Conservation (phyloP, 2,113 vertebrate species). For the Tyrannus savana region DNA sequence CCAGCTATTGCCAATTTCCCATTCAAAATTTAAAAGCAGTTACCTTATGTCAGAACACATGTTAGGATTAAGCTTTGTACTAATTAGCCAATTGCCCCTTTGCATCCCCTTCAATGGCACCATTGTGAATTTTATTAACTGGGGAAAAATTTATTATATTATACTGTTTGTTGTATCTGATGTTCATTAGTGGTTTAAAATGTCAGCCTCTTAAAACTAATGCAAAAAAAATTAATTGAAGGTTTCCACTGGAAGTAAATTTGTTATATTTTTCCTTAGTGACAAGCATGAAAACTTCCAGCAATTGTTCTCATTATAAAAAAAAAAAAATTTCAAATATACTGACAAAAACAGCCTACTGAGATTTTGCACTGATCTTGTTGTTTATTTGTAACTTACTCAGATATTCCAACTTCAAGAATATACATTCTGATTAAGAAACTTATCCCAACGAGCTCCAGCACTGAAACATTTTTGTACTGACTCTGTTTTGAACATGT, state of each 20-base stretch:
- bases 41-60: background rate
- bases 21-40: background rate
- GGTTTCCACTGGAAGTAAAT: background rate
- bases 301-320: background rate
- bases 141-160: background rate
- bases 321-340: background rate
- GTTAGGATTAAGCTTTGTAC: background rate
- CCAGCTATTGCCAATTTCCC: background rate
- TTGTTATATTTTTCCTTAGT: background rate
- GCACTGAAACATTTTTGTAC: background rate
- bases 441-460: background rate
- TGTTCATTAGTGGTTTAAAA: background rate
- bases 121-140: background rate
- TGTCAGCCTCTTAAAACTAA: background rate
- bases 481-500: background rate
- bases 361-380: background rate
- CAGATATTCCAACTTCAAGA: background rate
- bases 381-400: background rate
- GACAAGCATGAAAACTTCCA: background rate
- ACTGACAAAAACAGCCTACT: background rate
- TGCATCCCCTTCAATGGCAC: background rate
- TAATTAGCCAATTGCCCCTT: background rate
- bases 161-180: background rate
- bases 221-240: background rate
- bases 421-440: background rate